Conservation (phyloP, 2,113 vertebrate species). For the Cyprinus carpio region DNA sequence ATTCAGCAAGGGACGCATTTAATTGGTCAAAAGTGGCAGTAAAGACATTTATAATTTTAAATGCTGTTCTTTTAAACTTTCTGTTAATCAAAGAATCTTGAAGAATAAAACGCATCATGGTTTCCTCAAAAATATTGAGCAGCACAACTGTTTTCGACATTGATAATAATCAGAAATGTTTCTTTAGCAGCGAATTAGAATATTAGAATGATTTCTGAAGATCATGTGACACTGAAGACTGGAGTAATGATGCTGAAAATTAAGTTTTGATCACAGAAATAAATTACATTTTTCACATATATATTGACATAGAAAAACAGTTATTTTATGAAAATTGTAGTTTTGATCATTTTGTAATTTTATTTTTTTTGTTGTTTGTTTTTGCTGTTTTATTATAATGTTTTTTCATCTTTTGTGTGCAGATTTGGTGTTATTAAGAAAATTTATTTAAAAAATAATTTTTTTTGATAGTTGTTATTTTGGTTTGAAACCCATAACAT, state of each 20-base stretch:
- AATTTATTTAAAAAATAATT: no score
- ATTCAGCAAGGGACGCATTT: not conserved
- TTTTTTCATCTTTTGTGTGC: not conserved
- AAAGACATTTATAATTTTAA: not conserved
- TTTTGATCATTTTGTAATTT: not conserved
- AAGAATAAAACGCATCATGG: not conserved
- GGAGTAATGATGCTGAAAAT: not conserved
- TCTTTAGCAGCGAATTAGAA: not conserved
- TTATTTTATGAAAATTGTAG: not conserved
- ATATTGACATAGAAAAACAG: not conserved
- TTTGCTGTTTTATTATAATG: not conserved
- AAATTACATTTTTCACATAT: not conserved
- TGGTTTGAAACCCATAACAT: not conserved
- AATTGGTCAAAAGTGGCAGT: not conserved
- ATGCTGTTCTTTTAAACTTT: not conserved
- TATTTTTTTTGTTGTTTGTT: not conserved
- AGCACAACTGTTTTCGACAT: not conserved
- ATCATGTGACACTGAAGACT: not conserved
- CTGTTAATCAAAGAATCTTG: not conserved
- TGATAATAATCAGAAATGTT: no score
- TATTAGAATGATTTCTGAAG: not conserved
- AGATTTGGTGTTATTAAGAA: not conserved
- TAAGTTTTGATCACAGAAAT: not conserved
- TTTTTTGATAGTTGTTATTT: no score
- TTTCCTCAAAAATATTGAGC: slow-evolving; percentile 9